Conservation (phyloP, 2,888 invertebrate species). For the Chrysolina haemoptera region DNA sequence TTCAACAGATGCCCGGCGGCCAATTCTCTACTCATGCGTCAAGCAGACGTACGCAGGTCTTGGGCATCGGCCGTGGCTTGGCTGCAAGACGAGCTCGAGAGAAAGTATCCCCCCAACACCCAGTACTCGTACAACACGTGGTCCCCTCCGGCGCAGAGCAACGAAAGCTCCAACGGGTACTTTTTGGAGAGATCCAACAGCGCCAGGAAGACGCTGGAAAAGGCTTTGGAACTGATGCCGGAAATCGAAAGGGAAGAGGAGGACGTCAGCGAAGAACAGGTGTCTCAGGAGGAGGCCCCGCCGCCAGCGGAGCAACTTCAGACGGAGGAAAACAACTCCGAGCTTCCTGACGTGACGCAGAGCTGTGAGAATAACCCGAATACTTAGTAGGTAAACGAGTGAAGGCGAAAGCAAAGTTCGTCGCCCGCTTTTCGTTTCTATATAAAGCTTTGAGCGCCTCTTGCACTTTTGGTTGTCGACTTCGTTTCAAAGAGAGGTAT, state of each 20-base stretch:
- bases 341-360: conserved; percentile 64
- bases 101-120: conserved; percentile 76
- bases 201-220: conserved; percentile 88
- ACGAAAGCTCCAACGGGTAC: conserved; percentile 95
- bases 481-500: conserved; percentile 26
- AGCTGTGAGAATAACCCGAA: conserved; percentile 60
- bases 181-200: conserved; percentile 91
- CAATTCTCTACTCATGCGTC: conserved; percentile 82
- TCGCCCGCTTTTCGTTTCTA: conserved; percentile 34
- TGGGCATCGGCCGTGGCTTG: conserved; percentile 94
- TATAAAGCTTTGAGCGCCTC: conserved; percentile 47
- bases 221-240: conserved; percentile 83
- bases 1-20: conserved; percentile 90
- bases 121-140: conserved; percentile 91
- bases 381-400: conserved; percentile 39
- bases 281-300: conserved; percentile 63
- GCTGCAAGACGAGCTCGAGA: conserved; percentile 95
- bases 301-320: conserved; percentile 23
- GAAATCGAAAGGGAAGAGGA: conserved; percentile 73
- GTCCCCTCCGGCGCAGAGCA: conserved; percentile 95
- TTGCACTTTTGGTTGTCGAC: conserved; percentile 35
- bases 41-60: conserved; percentile 84
- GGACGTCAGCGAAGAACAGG: conserved; percentile 65
- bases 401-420: conserved; percentile 27
- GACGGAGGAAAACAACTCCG: conserved; percentile 39